phyloP scores from a whole-genome alignment of 2,113 vertebrate genomes.

The Dermatemys mawii region DNA sequence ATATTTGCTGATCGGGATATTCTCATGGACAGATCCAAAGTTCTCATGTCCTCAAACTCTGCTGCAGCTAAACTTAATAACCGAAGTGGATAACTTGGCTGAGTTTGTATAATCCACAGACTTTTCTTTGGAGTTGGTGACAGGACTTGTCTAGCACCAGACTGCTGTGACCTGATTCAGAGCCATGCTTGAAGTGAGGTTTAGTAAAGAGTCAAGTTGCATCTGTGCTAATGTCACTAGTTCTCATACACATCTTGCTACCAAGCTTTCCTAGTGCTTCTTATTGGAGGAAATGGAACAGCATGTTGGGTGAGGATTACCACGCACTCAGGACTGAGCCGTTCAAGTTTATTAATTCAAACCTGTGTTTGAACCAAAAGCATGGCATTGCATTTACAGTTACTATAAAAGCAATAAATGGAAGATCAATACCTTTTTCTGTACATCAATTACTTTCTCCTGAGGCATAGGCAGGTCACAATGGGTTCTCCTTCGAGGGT shows the following conservation, averaged over 20 bases:
- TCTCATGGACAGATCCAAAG: background rate
- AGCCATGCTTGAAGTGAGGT: slow-evolving; percentile 20
- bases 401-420: background rate
- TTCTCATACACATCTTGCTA: background rate
- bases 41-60: background rate
- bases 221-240: background rate
- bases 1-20: background rate
- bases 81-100: background rate
- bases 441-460: background rate
- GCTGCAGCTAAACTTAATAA: background rate
- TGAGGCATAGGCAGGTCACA: background rate
- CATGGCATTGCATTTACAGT: background rate
- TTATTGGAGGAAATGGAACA: background rate
- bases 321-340: background rate
- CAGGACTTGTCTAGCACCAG: background rate
- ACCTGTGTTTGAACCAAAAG: background rate
- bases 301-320: background rate
- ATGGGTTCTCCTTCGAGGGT: background rate
- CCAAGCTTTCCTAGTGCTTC: background rate
- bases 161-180: background rate
- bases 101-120: background rate
- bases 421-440: too few relatives aligned
- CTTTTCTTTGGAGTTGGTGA: background rate
- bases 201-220: background rate
- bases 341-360: background rate